Percentiles rank a stretch among this genome's conserved stretches.
Conservation (phyloP, 2,797 vertebrate genomes). For the Megalops cyprinoides region DNA sequence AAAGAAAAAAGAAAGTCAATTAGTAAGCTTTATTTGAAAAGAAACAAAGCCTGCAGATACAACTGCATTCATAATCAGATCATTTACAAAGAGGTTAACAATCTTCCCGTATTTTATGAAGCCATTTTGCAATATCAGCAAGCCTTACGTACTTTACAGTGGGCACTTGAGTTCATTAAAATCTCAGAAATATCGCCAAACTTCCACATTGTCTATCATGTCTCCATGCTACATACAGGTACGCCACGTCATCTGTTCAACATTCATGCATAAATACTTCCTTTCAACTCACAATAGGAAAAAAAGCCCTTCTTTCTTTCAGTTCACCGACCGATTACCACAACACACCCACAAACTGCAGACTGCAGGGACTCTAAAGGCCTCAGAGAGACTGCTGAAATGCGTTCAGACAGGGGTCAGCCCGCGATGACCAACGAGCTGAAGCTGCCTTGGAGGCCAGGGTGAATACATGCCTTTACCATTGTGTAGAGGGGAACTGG, state of each 20-base stretch:
- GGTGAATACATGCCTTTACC: constrained; percentile 60
- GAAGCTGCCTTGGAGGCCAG: constrained; percentile 53
- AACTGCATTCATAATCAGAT: no score
- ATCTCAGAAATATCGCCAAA: no score
- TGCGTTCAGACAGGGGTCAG: constrained; percentile 58
- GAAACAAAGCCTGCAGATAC: neutral
- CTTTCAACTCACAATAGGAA: neutral
- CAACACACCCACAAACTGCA: neutral
- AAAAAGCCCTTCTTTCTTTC: neutral
- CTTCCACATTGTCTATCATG: no score
- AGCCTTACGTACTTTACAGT: no score
- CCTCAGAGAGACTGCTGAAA: constrained; percentile 43
- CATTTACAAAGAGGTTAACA: no score
- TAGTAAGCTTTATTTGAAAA: constrained; percentile 33
- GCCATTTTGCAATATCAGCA: no score
- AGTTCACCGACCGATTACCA: neutral
- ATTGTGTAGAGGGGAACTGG: constrained; percentile 52
- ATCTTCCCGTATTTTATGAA: no score
- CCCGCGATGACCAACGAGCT: constrained; percentile 51
- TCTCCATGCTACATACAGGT: no score
- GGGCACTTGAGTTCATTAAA: no score
- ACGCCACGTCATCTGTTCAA: neutral
- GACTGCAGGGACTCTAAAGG: neutral
- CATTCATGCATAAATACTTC: neutral
- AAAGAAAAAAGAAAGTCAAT: constrained; percentile 10